Conservation (phyloP, 2,797 vertebrate genomes). For the Valencia hispanica region DNA sequence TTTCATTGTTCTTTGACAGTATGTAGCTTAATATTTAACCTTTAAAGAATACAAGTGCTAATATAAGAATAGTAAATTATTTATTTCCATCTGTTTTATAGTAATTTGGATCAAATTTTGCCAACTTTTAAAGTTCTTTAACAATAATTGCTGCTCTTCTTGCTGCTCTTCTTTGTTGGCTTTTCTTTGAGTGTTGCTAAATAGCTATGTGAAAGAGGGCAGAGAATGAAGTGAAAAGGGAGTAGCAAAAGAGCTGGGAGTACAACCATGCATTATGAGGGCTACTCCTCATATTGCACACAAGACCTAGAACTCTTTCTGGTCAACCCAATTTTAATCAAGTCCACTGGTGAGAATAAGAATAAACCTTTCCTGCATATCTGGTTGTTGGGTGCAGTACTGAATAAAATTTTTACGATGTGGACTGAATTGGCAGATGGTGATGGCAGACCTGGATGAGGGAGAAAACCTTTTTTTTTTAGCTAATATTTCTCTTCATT, state of each 20-base stretch:
- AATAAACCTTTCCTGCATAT: neutral
- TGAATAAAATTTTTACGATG: neutral
- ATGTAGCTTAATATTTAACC: neutral
- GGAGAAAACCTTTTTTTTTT: neutral
- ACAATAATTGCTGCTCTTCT: neutral
- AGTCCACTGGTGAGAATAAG: neutral
- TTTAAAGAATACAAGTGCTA: neutral
- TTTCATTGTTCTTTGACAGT: too few relatives aligned
- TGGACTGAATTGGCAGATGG: neutral
- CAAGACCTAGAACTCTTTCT: neutral
- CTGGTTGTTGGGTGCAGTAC: neutral
- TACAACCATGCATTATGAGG: neutral
- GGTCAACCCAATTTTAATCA: neutral
- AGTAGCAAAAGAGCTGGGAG: neutral
- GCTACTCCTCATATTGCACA: neutral
- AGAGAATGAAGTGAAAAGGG: neutral
- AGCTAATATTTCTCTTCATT: neutral
- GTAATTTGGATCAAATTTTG: neutral
- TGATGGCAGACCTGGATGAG: neutral
- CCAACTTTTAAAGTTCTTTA: neutral
- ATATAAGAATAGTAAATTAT: neutral
- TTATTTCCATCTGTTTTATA: neutral
- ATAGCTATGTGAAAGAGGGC: neutral
- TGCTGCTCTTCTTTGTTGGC: too few relatives aligned
- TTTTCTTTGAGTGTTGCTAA: neutral